Evolutionary conservation across 2,888 invertebrate species (phyloP), one percentile per base, ranked within the genome.

Genomic region (Agrotis ipsilon): DNA sequence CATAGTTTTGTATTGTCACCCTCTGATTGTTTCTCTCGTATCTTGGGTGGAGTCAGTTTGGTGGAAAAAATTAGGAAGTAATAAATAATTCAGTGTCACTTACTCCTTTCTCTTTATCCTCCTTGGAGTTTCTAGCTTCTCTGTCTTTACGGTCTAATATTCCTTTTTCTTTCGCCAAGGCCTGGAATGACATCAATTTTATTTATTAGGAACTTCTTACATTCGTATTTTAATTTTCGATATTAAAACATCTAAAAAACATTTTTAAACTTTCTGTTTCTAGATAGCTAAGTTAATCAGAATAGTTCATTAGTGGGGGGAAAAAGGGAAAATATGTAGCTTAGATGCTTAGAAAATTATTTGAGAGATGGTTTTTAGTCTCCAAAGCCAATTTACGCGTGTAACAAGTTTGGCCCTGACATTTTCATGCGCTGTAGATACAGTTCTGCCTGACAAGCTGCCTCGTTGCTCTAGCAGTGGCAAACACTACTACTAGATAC

Each of bases 151-250:
- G 94, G 81, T 96, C 97, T 27, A 97, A 96, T 0, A 90, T 91
- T 49, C 95, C 90, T 72, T 97, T 97, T 43, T 97, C 97, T 76
- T 92, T 92, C 16, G 93, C 94, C 94, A 72, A 55, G 3, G 72
- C 72, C 72, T 72, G 51, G 3, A 72, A 75, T 21, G 1, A 18
- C 1, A 16, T 16, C 13, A 19, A n/a, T 7, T 19, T 24, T 45
- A 19, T 19, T 57, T 0, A 1, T 11, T 1, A 9, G 39, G 39
- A 39, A 39, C 39, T 39, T 11, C 9, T 39, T 2, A 39, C 1
- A 39, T 11, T 39, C 9, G 39, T 39, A 39, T 11, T 39, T 39
- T 32, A 32, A 32, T 7, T 32, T 27, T 27, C 27, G 3, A 27
- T 27, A 27, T 27, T 27, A 27, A n/a, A n/a, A n/a, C n/a, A n/a